Conservation (phyloP, 2,797 vertebrate species). For the Nyctalus aviator region DNA sequence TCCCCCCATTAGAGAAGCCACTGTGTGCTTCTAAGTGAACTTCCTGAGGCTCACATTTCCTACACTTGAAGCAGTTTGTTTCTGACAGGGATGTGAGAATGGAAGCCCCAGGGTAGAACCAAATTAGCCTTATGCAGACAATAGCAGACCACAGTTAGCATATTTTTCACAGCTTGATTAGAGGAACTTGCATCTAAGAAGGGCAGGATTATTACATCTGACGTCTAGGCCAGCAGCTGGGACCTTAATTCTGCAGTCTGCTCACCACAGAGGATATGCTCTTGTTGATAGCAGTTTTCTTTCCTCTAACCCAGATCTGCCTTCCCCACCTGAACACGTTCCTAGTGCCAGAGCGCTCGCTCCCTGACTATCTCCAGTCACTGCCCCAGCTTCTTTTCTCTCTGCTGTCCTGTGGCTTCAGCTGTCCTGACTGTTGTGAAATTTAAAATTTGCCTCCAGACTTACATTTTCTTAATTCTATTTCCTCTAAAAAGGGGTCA, state of each 20-base stretch:
- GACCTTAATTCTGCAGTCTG: not conserved
- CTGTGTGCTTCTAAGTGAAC: not conserved
- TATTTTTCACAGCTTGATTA: constrained; percentile 53
- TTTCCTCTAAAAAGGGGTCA: not conserved
- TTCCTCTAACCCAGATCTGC: not conserved
- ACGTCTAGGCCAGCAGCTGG: constrained; percentile 46
- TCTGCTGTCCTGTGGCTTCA: not conserved
- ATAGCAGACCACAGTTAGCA: constrained; percentile 34
- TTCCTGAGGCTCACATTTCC: constrained; percentile 18
- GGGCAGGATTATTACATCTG: constrained; percentile 18
- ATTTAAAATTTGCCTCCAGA: constrained; percentile 41
- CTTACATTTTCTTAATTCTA: constrained; percentile 47
- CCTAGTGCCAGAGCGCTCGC: not conserved
- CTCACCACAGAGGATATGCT: not conserved
- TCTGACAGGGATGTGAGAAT: constrained; percentile 39
- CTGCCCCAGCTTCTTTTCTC: not conserved
- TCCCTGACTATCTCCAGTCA: not conserved
- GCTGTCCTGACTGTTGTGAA: not conserved
- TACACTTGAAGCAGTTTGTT: constrained; percentile 53
- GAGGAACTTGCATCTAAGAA: constrained; percentile 41
- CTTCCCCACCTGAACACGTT: not conserved
- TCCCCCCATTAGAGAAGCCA: not conserved
- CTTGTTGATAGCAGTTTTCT: not conserved
- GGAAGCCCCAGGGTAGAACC: not conserved
- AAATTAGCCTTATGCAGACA: constrained; percentile 55